Evolutionary conservation across 2,113 vertebrate species (phyloP).

Genomic region (Solenodon paradoxus): DNA sequence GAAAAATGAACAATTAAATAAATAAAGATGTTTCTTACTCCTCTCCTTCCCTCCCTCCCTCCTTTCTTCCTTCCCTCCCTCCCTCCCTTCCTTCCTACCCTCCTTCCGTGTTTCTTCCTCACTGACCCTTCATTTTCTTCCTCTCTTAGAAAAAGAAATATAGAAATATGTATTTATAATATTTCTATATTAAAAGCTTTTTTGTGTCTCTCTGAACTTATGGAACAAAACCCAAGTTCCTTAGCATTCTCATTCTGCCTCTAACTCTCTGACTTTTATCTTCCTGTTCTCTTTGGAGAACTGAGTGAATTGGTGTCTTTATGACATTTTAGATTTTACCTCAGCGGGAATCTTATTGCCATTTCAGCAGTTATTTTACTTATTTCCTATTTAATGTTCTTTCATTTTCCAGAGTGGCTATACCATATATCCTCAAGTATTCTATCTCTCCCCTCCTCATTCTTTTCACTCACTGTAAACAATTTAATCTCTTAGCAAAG

Average conservation of each 20-base stretch:
- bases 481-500: neutral
- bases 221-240: neutral
- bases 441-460: neutral
- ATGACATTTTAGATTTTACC: slow-evolving; percentile 24
- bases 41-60: too few species aligned
- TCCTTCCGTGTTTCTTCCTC: too few species aligned
- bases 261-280: neutral
- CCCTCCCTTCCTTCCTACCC: too few species aligned
- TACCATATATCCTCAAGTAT: neutral
- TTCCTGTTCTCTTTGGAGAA: neutral
- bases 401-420: neutral
- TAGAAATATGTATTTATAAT: too few species aligned
- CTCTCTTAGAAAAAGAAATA: too few species aligned
- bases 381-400: neutral
- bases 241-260: neutral
- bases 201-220: neutral
- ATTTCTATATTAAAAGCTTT: neutral
- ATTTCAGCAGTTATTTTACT: neutral
- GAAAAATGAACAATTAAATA: too few species aligned
- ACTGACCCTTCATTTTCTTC: too few species aligned
- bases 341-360: neutral
- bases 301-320: slow-evolving; percentile 28
- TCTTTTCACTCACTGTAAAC: neutral
- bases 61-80: too few species aligned
- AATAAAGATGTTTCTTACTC: too few species aligned